A percentile compares a stretch with the other conserved stretches of the same genome.
Conservation (phyloP, 1,140 invertebrate species). For the Drosophila kurseongensis region DNA sequence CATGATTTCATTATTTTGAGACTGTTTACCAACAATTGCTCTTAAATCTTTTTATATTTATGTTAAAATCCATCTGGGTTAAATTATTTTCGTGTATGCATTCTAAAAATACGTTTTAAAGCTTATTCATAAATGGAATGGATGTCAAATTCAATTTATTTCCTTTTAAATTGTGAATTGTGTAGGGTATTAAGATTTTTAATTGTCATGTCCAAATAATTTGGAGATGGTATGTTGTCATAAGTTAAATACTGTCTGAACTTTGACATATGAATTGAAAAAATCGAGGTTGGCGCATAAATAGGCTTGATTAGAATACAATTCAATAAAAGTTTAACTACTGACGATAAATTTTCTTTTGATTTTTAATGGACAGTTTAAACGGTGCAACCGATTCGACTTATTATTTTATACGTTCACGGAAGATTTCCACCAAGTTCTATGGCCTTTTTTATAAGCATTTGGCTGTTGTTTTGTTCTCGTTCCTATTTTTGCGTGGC, state of each 20-base stretch:
- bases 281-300: background rate
- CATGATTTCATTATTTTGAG: background rate
- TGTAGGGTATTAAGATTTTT: too few species aligned
- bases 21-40: background rate
- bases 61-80: background rate
- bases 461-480: constrained; percentile 22
- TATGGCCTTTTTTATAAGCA: constrained; percentile 12
- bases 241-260: background rate
- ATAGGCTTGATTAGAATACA: background rate
- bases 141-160: background rate
- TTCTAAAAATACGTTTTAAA: background rate
- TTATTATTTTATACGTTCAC: constrained; percentile 29
- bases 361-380: background rate
- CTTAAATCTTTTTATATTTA: too few species aligned
- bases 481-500: constrained; percentile 42
- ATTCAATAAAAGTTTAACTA: background rate
- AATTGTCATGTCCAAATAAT: too few species aligned
- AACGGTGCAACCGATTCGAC: constrained; percentile 27
- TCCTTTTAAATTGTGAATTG: background rate
- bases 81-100: background rate
- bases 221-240: background rate
- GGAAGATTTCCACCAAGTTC: constrained; percentile 38
- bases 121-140: background rate
- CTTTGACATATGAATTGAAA: background rate
- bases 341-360: background rate